These are phyloP conservation scores for Perizoma flavofasciatum DNA, from an alignment of 2,888 invertebrate species.

Conservation along the genomic window DNA sequence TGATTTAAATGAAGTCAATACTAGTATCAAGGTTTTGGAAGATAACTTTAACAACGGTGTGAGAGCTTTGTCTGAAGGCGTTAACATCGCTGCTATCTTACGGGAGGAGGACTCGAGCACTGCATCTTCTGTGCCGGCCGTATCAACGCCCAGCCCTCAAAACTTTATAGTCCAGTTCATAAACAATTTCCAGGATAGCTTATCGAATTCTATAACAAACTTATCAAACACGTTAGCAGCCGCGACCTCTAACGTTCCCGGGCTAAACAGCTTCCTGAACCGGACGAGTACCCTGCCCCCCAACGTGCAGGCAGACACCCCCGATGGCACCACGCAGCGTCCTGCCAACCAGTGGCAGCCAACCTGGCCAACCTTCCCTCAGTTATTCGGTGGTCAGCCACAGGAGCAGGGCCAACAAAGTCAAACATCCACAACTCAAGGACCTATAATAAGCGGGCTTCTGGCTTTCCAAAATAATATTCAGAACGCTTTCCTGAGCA, in stretches of 20 bases:
- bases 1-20: slow-evolving; percentile 48
- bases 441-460: neutral
- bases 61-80: slow-evolving; percentile 57
- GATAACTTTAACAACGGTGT: slow-evolving; percentile 61
- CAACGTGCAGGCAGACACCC: slow-evolving; percentile 27
- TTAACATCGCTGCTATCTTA: slow-evolving; percentile 52
- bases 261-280: neutral
- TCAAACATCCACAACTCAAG: neutral
- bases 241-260: neutral
- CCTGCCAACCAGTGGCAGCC: slow-evolving; percentile 3
- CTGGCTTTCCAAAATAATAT: neutral
- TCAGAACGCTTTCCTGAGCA: neutral
- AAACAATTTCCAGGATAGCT: neutral
- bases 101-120: slow-evolving; percentile 50
- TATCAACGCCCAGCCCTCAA: neutral
- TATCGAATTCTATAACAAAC: slow-evolving; percentile 5
- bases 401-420: slow-evolving; percentile 3
- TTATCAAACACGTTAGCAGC: neutral
- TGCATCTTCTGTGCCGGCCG: neutral
- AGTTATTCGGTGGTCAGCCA: neutral
- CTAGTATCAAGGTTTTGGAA: slow-evolving; percentile 52
- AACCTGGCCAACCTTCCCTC: slow-evolving; percentile 4
- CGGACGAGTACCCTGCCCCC: slow-evolving; percentile 3
- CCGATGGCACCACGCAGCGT: slow-evolving; percentile 7
- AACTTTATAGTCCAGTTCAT: slow-evolving; percentile 6